phyloP scores from a whole-genome alignment of 2,888 invertebrate species.

The Aphrophora alni region DNA sequence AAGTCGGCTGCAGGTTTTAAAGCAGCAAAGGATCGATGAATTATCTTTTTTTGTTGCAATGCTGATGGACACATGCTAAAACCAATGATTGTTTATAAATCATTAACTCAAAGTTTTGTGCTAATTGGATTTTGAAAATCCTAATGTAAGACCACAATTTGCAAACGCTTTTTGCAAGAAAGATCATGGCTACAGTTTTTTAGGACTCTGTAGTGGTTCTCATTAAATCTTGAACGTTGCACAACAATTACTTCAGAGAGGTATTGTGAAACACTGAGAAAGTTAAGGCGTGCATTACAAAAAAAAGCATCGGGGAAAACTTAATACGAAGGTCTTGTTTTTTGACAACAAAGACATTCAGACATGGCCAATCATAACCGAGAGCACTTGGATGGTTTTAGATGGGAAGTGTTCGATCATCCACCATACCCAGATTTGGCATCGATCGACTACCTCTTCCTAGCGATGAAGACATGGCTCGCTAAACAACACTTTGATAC shows the following conservation, averaged over 20 bases:
- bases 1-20: too few relatives aligned
- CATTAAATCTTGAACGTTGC: slow-evolving; percentile 31
- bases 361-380: slow-evolving; percentile 7
- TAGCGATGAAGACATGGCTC: slow-evolving; percentile 36
- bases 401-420: slow-evolving; percentile 31
- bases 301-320: slow-evolving; percentile 32
- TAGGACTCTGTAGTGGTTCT: slow-evolving; percentile 31
- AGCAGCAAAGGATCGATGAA: too few relatives aligned
- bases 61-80: too few relatives aligned
- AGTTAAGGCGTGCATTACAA: slow-evolving; percentile 16
- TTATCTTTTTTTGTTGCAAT: too few relatives aligned
- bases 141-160: neutral
- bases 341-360: slow-evolving; percentile 36
- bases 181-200: slow-evolving; percentile 38
- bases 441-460: slow-evolving; percentile 24
- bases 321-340: slow-evolving; percentile 27
- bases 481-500: slow-evolving; percentile 34
- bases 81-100: too few relatives aligned
- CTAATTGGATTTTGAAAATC: too few relatives aligned
- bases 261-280: slow-evolving; percentile 36
- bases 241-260: slow-evolving; percentile 31
- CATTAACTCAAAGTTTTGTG: neutral
- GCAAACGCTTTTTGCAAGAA: slow-evolving; percentile 36
- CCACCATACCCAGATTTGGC: neutral
- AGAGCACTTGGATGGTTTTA: slow-evolving; percentile 9